A percentile compares a stretch with the other conserved stretches of the same genome.
phyloP scores from a whole-genome alignment of 1,140 invertebrate species.

The Rhopalosiphum maidis region DNA sequence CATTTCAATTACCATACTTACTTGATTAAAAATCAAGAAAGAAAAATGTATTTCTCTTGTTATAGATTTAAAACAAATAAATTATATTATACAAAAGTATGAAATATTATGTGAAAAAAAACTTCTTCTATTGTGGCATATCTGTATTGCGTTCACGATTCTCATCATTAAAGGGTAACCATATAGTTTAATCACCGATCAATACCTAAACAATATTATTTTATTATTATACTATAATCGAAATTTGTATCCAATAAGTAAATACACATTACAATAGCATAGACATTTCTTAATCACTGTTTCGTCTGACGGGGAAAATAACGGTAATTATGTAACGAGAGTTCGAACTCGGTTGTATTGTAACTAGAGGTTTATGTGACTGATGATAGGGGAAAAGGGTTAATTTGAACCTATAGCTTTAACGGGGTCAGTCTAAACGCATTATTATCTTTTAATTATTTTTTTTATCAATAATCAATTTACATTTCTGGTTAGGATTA shows the following conservation, averaged over 20 bases:
- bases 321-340: neutral
- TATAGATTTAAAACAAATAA: neutral
- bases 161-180: neutral
- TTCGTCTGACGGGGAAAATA: neutral
- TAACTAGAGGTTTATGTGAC: neutral
- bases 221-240: neutral
- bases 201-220: neutral
- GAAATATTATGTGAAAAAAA: neutral
- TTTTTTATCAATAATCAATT: neutral
- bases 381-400: neutral
- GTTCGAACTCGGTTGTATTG: neutral
- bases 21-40: too few species aligned
- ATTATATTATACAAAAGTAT: neutral
- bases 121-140: neutral
- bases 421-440: neutral
- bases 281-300: neutral
- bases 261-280: too few species aligned
- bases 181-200: neutral
- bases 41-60: neutral
- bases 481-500: neutral
- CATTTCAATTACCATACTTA: too few species aligned
- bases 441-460: neutral
- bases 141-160: neutral
- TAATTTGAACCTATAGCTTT: neutral
- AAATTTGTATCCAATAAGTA: neutral